Conservation (phyloP, 2,888 invertebrate genomes). For the Spisula subtruncata region DNA sequence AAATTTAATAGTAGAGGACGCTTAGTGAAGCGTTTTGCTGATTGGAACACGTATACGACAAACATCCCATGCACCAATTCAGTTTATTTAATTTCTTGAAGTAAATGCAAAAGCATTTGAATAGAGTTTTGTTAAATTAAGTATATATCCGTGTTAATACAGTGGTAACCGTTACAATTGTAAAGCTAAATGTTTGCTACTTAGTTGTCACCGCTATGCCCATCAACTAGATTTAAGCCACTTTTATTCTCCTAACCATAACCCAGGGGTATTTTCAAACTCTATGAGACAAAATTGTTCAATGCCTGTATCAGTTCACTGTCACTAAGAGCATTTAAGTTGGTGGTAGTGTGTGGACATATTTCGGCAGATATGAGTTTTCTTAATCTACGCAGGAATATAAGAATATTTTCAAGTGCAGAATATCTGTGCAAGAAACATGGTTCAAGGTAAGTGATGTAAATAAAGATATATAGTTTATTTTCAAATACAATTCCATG, state of each 20-base stretch:
- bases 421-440: slow-evolving; percentile 31
- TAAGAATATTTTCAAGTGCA: slow-evolving; percentile 39
- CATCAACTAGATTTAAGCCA: background rate
- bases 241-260: background rate
- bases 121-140: background rate
- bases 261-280: background rate
- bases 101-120: slow-evolving; percentile 13
- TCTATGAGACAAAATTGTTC: background rate
- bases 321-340: slow-evolving; percentile 4
- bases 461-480: background rate
- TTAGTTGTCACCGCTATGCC: background rate
- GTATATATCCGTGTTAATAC: background rate
- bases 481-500: background rate
- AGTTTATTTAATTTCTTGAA: background rate
- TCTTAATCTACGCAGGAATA: slow-evolving; percentile 38
- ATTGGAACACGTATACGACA: background rate
- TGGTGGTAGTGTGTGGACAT: background rate
- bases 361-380: slow-evolving; percentile 36
- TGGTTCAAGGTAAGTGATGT: slow-evolving; percentile 15
- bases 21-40: background rate
- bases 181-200: no score
- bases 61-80: background rate
- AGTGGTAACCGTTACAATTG: no score
- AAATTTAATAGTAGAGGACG: background rate
- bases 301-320: background rate